Conservation (phyloP, 2,888 invertebrate genomes). For the Pecten maximus region DNA sequence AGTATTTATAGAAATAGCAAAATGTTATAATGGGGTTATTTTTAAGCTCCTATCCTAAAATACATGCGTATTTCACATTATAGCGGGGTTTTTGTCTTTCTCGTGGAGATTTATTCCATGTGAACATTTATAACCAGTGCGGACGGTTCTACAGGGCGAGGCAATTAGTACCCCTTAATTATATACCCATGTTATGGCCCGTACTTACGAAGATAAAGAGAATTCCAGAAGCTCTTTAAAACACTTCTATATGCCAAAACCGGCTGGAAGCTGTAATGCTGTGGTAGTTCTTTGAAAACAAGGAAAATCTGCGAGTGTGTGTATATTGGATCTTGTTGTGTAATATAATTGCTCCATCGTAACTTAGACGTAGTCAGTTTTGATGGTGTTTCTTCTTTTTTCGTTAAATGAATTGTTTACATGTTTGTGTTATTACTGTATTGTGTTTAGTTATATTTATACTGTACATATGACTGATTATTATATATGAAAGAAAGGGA, state of each 20-base stretch:
- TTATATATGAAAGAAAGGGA: background rate
- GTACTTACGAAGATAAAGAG: background rate
- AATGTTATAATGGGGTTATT: background rate
- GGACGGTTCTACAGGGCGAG: background rate
- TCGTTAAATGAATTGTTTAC: background rate
- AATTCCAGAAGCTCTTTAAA: conserved; percentile 31
- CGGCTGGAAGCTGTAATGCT: background rate
- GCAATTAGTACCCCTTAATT: background rate
- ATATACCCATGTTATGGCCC: background rate
- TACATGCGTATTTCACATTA: background rate
- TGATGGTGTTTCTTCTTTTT: background rate
- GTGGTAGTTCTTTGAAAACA: conserved; percentile 4
- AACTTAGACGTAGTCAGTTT: background rate
- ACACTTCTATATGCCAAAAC: conserved; percentile 3
- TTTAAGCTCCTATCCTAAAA: background rate
- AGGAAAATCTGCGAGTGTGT: background rate
- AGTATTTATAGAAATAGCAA: background rate
- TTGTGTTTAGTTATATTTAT: background rate
- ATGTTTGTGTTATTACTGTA: background rate
- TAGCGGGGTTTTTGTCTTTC: background rate
- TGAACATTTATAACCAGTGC: too few species aligned
- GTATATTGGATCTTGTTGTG: background rate
- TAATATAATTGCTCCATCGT: background rate
- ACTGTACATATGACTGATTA: background rate
- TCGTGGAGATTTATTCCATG: background rate